Base-by-base conservation (phyloP, 2,113 vertebrate species). In the Anoura caudifer region DNA sequence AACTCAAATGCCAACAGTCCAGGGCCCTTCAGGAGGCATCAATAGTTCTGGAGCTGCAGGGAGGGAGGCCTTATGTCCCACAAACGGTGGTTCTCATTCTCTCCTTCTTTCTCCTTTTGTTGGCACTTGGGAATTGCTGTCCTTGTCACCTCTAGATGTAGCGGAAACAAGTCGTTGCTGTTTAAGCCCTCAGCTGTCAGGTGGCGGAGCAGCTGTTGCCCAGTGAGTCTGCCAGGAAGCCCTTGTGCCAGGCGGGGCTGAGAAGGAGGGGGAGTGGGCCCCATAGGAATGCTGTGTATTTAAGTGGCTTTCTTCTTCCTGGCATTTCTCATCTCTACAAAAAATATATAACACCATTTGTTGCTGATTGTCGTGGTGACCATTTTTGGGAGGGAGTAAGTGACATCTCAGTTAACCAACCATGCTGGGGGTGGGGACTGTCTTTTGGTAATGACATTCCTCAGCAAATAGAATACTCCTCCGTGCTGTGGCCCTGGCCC, bases 101-200 rank as follows among this genome's bases (percentile, higher is more conserved):
- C 20, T 77, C 3, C n/a, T 17, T 56, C 3, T 67, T 79, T 88
- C 67, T 56, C 11, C 28, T 0, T n/a, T 83, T 70, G 76, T 3
- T 31, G 28, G 72, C 90, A 38, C 75, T 87, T 8, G 24, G n/a
- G 47, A 13, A 50, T 38, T 63, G 82, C 70, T 91, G 41, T 80
- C 80, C 91, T 63, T 45, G 89, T 81, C 65, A 77, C 76, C 81
- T 90, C 47, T 43, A 80, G 69, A 76, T 77, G 36, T 14, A 63
- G 52, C 2, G 16, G 69, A 85, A 92, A 76, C 52, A 63, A 91
- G 73, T 13, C 11, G 59, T 0, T 3, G 43, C 90, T 90, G 52
- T 65, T 26, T 87, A 92, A 97, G 77, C 87, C 61, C 75, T 67
- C 90, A 95, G 96, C 96, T 94, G 96, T 63, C 87, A 82, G 80